Percentiles rank a stretch among this genome's conserved stretches.
phyloP scores from a whole-genome alignment of 2,113 vertebrate species.

The Phrynosoma blainvillii region DNA sequence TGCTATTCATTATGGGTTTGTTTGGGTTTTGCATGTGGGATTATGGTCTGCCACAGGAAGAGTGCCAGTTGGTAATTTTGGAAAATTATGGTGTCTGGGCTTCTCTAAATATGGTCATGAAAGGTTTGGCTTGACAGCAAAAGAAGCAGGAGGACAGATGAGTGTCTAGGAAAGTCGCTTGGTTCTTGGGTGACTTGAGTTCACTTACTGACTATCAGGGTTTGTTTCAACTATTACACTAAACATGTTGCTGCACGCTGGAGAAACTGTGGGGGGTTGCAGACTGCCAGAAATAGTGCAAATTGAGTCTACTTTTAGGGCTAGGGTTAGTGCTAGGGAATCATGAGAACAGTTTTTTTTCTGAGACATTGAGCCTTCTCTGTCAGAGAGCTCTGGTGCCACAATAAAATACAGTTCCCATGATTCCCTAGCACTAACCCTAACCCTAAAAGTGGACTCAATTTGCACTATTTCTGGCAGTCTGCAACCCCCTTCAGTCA shows the following conservation, averaged over 20 bases:
- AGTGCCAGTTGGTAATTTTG: conserved; percentile 24
- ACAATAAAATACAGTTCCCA: no score
- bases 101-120: neutral
- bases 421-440: no score
- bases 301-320: no score
- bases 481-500: no score
- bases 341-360: no score
- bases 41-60: neutral
- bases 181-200: neutral
- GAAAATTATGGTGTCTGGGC: neutral
- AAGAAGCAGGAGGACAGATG: neutral
- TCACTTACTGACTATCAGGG: neutral
- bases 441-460: no score
- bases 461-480: no score
- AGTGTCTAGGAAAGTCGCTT: neutral
- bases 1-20: conserved; percentile 1
- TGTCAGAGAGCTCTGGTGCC: no score
- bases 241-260: neutral
- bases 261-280: no score
- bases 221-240: neutral
- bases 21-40: conserved; percentile 14
- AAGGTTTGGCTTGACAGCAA: conserved; percentile 3
- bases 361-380: no score
- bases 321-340: no score
- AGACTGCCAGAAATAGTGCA: no score